A percentile compares a stretch with the other conserved stretches of the same genome.
phyloP scores from a whole-genome alignment of 2,113 vertebrate genomes.

The Eolophus roseicapilla region DNA sequence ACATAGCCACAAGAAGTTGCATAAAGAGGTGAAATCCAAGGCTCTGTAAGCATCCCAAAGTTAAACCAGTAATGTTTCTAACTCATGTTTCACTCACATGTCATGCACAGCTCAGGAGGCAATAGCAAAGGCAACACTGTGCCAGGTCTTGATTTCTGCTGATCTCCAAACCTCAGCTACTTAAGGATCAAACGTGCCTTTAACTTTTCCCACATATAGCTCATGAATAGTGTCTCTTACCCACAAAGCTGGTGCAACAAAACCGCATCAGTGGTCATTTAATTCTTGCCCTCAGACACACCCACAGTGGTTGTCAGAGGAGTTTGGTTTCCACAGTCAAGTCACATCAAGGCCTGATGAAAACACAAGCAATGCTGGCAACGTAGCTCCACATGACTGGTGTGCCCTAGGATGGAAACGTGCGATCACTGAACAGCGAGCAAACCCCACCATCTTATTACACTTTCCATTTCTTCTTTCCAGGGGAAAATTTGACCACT shows the following conservation, averaged over 20 bases:
- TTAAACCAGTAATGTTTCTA: neutral
- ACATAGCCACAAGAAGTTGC: neutral
- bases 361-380: neutral
- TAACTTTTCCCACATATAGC: neutral
- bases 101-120: neutral
- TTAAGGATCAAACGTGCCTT: neutral
- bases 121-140: neutral
- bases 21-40: neutral
- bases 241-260: neutral
- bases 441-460: neutral
- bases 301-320: fast-evolving
- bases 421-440: neutral
- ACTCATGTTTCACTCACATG: neutral
- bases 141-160: neutral
- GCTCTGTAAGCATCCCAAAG: neutral
- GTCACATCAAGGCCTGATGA: neutral
- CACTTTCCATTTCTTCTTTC: neutral
- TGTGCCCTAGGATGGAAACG: neutral
- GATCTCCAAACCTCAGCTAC: neutral
- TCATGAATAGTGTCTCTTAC: neutral
- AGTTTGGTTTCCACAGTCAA: neutral
- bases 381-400: neutral
- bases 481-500: neutral
- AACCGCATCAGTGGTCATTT: neutral
- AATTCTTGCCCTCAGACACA: neutral